Evolutionary conservation across 2,113 vertebrate species (phyloP).

Genomic region (Pyrgilauda ruficollis): DNA sequence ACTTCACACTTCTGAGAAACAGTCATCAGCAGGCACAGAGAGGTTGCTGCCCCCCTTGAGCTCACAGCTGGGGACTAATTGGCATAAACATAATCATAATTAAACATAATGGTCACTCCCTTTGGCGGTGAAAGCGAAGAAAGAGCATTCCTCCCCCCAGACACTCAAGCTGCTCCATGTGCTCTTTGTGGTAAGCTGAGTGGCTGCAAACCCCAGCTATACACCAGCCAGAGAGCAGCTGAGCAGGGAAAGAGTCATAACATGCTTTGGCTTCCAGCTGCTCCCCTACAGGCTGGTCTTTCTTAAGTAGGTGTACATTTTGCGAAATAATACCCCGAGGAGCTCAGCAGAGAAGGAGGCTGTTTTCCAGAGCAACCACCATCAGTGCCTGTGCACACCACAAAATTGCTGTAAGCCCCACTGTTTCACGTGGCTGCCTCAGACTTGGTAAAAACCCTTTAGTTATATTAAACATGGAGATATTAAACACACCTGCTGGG

Average conservation of each 20-base stretch:
- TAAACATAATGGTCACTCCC: not conserved
- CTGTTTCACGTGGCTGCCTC: not conserved
- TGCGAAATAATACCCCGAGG: not conserved
- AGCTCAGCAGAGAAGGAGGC: accelerated
- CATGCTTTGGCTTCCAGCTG: not conserved
- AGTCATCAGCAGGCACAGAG: not conserved
- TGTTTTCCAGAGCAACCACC: not conserved
- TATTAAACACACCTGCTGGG: not conserved
- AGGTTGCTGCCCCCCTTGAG: not conserved
- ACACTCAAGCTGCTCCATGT: not conserved
- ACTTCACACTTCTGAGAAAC: not conserved
- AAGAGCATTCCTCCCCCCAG: not conserved
- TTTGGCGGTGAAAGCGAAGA: not conserved
- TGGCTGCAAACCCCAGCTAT: not conserved
- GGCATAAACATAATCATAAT: not conserved
- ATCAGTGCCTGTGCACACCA: not conserved
- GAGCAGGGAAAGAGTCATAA: not conserved
- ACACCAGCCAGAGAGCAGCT: not conserved
- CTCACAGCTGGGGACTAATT: not conserved
- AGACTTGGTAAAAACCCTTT: not conserved
- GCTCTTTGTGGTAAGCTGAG: not conserved
- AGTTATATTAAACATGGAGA: not conserved
- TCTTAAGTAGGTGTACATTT: not conserved
- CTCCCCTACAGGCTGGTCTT: not conserved
- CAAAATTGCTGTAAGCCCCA: not conserved